Evolutionary conservation across 2,113 vertebrate species (phyloP).

Genomic region (Agelaius phoeniceus): DNA sequence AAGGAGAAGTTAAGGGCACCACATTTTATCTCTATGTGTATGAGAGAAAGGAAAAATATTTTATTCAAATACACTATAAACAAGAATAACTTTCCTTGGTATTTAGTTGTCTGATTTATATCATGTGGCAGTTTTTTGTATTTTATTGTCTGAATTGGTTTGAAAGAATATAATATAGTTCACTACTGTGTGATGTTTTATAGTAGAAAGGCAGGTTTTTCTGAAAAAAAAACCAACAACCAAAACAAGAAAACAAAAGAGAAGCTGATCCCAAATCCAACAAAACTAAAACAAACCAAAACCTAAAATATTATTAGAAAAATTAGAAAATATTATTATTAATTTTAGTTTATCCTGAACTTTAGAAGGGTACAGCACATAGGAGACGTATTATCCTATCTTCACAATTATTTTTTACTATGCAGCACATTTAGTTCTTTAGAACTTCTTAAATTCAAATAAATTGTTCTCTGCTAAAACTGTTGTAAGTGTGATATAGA

Average conservation of each 20-base stretch:
- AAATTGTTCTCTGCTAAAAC: background rate
- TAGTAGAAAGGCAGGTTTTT: background rate
- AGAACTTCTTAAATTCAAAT: background rate
- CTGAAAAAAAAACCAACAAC: background rate
- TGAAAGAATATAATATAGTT: background rate
- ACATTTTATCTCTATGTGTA: background rate
- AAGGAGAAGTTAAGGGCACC: background rate
- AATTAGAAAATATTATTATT: no score
- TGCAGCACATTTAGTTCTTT: background rate
- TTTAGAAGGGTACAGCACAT: background rate
- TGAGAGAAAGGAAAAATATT: background rate
- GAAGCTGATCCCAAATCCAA: rapidly evolving
- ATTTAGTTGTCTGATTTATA: background rate
- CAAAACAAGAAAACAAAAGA: background rate
- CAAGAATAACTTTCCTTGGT: background rate
- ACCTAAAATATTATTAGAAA: background rate
- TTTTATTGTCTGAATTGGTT: background rate
- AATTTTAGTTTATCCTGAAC: background rate
- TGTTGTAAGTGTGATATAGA: background rate
- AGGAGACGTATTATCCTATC: background rate
- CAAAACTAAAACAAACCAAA: background rate
- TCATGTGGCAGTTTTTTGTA: background rate
- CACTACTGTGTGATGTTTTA: background rate
- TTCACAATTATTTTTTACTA: background rate
- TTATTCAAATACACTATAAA: background rate